Evolutionary conservation across 2,113 vertebrate genomes (phyloP), one percentile per base, ranked within the genome.

Genomic region (Stegastes partitus): DNA sequence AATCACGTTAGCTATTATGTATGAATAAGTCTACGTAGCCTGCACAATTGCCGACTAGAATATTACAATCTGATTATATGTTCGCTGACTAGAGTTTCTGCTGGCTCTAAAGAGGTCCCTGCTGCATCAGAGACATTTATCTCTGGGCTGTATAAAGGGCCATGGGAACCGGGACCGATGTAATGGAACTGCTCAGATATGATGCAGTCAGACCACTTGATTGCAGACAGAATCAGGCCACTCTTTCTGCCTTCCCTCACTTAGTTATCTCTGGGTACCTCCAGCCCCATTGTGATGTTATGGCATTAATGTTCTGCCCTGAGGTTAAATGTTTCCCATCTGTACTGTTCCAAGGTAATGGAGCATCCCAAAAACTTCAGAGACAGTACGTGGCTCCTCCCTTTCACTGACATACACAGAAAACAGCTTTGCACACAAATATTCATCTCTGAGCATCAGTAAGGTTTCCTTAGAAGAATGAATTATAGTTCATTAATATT

Each of bases 161-260:
- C 68, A 45, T 83, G 86, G 71, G 77, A 77, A 75, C 53, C 58
- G 69, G 31, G 22, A 51, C 49, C 63, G 21, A 51, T 10, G 22
- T 68, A 73, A 89, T 84, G 82, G 82, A 87, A 86, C 76, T 11
- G 42, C 54, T 61, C 54, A 62, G 67, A 89, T 79, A 71, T 75
- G 49, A 83, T 74, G 45, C 56, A 79, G 51, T 63, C 22, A 42
- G 68, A 54, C 56, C 61, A 78, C 77, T 83, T 83, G 59, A 74
- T 67, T 79, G 56, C 37, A 83, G 79, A 76, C 76, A 68, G 68
- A 86, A 87, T 69, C 37, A 79, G 58, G 71, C 18, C 18, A 74
- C 57, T 76, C 49, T 74, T 74, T 73, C 71, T 84, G 54, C n/a
- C 23, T 68, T 19, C 37, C 15, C 28, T 39, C 31, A 31, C 74